These are phyloP conservation scores for Origma solitaria DNA, from an alignment of 2,113 vertebrate genomes.

Conservation along the genomic window DNA sequence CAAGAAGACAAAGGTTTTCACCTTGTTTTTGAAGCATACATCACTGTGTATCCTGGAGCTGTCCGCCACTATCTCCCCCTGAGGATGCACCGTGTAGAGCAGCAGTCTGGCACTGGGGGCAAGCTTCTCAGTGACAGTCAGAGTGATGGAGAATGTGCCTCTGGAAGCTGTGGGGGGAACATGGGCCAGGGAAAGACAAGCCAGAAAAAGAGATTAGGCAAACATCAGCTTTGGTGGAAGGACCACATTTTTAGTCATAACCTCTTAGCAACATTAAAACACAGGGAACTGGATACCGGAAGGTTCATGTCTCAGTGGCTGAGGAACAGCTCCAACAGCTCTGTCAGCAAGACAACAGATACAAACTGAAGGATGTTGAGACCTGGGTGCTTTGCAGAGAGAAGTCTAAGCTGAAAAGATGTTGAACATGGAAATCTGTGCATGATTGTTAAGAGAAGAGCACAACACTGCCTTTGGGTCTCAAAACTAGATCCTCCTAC, in stretches of 20 bases:
- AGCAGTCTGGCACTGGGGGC: slow-evolving; percentile 68
- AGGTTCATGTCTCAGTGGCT: neutral
- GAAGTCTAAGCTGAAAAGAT: neutral
- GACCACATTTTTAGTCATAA: neutral
- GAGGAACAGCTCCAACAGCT: neutral
- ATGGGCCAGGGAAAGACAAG: neutral
- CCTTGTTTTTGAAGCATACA: slow-evolving; percentile 84
- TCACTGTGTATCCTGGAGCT: slow-evolving; percentile 68
- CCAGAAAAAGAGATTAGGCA: neutral
- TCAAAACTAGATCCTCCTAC: neutral
- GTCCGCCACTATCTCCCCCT: slow-evolving; percentile 74
- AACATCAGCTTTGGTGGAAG: neutral
- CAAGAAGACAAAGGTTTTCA: slow-evolving; percentile 17
- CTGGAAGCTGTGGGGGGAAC: slow-evolving; percentile 35
- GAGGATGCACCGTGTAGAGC: slow-evolving; percentile 76
- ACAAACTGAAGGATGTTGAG: neutral
- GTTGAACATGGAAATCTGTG: neutral
- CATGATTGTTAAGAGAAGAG: neutral
- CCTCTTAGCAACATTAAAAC: neutral
- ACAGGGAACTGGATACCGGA: neutral
- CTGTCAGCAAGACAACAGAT: neutral
- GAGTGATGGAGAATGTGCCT: slow-evolving; percentile 64
- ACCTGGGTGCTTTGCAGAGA: neutral
- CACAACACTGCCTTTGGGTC: neutral
- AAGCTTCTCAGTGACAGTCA: slow-evolving; percentile 68